Evolutionary conservation across 2,113 vertebrate genomes (phyloP).

Genomic region (Aphyosemion australe): DNA sequence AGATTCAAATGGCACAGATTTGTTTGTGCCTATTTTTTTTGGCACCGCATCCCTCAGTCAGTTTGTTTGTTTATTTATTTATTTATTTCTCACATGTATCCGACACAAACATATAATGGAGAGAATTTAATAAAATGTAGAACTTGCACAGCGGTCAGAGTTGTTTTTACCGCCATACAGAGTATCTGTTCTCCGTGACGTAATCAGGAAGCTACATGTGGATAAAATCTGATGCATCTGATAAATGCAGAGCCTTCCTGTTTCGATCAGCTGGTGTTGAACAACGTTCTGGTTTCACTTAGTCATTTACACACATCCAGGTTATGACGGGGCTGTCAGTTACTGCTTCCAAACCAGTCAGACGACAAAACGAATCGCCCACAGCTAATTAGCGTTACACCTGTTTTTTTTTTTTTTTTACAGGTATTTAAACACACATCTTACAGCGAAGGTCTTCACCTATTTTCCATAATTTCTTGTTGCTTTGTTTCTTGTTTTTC

Average conservation of each 20-base stretch:
- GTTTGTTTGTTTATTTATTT: neutral
- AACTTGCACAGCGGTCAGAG: neutral
- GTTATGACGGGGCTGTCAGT: neutral
- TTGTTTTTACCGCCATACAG: neutral
- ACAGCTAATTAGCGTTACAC: too few relatives aligned
- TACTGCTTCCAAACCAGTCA: neutral
- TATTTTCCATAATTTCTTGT: too few relatives aligned
- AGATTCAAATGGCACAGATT: neutral
- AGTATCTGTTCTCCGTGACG: slow-evolving; percentile 4
- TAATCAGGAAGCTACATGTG: neutral
- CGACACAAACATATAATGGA: neutral
- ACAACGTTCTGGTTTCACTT: slow-evolving; percentile 35
- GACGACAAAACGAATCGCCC: neutral
- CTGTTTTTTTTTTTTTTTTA: too few relatives aligned
- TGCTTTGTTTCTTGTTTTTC: too few relatives aligned
- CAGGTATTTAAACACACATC: too few relatives aligned
- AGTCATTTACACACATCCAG: neutral
- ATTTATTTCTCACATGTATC: neutral
- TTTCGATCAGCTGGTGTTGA: slow-evolving; percentile 33
- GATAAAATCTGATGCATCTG: neutral
- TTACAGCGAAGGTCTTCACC: too few relatives aligned
- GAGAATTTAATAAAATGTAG: neutral
- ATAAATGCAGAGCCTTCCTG: slow-evolving; percentile 27
- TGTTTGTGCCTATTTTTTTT: neutral
- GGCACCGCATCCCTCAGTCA: neutral